Evolutionary conservation across 2,797 vertebrate genomes (phyloP).

Genomic region (Sebastes taczanowskii): DNA sequence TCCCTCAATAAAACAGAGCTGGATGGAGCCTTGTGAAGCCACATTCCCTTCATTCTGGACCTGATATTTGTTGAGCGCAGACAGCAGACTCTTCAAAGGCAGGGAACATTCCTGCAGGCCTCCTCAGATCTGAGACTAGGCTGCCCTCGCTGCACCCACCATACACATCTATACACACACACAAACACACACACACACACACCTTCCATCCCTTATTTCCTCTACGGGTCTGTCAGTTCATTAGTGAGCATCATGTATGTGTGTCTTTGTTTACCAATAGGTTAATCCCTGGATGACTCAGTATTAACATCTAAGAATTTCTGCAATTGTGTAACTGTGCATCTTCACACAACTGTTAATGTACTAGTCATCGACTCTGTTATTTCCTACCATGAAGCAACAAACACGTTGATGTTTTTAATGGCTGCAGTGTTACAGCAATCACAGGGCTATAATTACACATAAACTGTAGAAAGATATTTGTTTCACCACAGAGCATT

Average conservation of each 20-base stretch:
- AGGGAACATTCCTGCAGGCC: conserved; percentile 77
- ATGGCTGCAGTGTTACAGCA: neutral
- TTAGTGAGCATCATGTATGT: neutral
- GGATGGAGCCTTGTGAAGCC: conserved; percentile 73
- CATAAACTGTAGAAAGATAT: neutral
- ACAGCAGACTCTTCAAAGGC: conserved; percentile 80
- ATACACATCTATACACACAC: conserved; percentile 18
- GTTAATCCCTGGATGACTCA: neutral
- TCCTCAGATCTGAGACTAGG: conserved; percentile 71
- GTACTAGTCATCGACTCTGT: neutral
- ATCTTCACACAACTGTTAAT: neutral
- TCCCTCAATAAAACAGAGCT: conserved; percentile 82
- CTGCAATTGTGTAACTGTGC: neutral
- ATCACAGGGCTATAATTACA: neutral
- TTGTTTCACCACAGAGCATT: neutral
- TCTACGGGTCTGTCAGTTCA: conserved; percentile 9
- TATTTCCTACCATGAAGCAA: neutral
- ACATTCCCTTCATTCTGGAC: conserved; percentile 81
- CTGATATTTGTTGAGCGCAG: conserved; percentile 77
- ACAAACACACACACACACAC: neutral
- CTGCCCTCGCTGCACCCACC: conserved; percentile 59
- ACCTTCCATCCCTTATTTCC: conserved; percentile 11
- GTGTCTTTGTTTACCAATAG: neutral
- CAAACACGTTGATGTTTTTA: neutral
- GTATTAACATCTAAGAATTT: neutral